Evolutionary conservation across 2,888 invertebrate genomes (phyloP), one percentile per base, ranked within the genome.

Genomic region (Agapostemon virescens): DNA sequence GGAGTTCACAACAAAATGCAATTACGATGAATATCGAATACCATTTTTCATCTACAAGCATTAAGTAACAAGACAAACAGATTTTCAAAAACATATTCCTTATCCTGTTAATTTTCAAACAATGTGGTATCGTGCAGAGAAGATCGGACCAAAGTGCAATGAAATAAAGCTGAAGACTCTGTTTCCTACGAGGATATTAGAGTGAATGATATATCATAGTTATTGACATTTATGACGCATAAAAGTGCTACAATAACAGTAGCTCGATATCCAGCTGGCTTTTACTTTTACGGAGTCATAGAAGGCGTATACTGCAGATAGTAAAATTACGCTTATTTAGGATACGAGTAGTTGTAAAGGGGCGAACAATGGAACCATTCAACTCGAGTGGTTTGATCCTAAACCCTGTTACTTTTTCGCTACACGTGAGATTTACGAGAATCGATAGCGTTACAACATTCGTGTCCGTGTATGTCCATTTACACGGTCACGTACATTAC

Each of bases 341-440:
- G 63, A n/a, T 63, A 36, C 63, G 63, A 36, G 52, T 36, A 55
- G 55, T 70, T 42, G 40, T 58, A 70, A 70, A 58, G 36, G 26
- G 7, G 9, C 40, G 40, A 30, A 26, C 55, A 23, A 20, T 30
- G 40, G 26, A 20, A 30, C 36, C 40, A n/a, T 70, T 58, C 58
- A n/a, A 20, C 26, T 58, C 36, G 70, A 58, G 40, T 70, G 70
- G 30, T 69, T 26, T 26, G 55, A 26, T 55, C 45, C 17, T n/a
- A 30, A 33, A 69, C 63, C n/a, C n/a, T 4, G 38, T 66, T 40
- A 40, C 23, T 66, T 66, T 66, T 30, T 13, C 17, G 30, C 23
- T 15, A 40, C 33, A 23, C 23, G 38, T 23, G 64, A 66, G 64
- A 66, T 38, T 66, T 63, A 63, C 63, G 33, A n/a, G n/a, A 13